Evolutionary conservation across 2,797 vertebrate species (phyloP), one percentile per base, ranked within the genome.

Genomic region (Parambassis ranga): DNA sequence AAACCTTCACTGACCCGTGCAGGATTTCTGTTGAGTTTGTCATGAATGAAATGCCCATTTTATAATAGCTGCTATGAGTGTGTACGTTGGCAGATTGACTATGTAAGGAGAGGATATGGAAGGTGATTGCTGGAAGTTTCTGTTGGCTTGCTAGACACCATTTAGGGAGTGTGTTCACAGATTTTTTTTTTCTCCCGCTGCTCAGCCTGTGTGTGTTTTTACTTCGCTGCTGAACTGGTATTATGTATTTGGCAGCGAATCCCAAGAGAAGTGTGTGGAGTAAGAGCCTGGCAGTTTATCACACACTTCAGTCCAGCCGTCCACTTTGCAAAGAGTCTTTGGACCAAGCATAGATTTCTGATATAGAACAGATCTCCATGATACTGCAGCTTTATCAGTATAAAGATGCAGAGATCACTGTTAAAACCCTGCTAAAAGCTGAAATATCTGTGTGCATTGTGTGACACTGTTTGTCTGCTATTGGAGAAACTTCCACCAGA

Each of bases 41-140:
- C 23, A 27, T 27, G 26, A 27, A 27, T 10, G 26, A 10, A 27
- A 27, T 27, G 27, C 15, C 24, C 41, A 7, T 41, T 41, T 23
- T 24, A n/a, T 14, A 23, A 23, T 43, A 11, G 23, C 41, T 16
- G 23, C 42, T 42, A 42, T 42, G 14, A 43, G 5, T n/a, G 3
- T n/a, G 0, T n/a, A n/a, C n/a, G n/a, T n/a, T n/a, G n/a, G n/a
- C n/a, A n/a, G n/a, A n/a, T n/a, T n/a, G n/a, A n/a, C n/a, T n/a
- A n/a, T n/a, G n/a, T n/a, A 68, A 71, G 75, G 53, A 71, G 16
- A 68, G 71, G 67, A 75, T 76, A 74, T 73, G 18, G 68, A 78
- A 60, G 37, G 27, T 59, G 27, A 65, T 61, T 41, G 36, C 27
- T 68, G 35, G 33, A 64, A 37, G 60, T 47, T 41, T 30, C 32